These are phyloP conservation scores for Helicoverpa assulta DNA, from an alignment of 2,888 invertebrate genomes.

Conservation along the genomic window DNA sequence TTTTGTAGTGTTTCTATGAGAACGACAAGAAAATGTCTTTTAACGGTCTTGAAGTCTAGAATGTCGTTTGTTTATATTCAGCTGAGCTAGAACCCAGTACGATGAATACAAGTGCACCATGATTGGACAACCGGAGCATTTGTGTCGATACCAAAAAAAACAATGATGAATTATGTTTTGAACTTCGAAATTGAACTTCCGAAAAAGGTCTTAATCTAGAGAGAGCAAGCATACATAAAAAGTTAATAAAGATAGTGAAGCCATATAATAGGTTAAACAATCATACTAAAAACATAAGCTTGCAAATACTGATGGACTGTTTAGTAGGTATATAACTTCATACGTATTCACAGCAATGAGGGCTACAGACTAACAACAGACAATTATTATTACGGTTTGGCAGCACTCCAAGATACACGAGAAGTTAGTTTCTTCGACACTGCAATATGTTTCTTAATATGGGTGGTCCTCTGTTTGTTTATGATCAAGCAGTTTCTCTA, in stretches of 20 bases:
- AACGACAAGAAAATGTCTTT: conserved; percentile 47
- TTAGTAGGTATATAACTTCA: conserved; percentile 8
- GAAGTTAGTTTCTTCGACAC: conserved; percentile 19
- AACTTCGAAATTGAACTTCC: background rate
- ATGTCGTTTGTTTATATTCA: conserved; percentile 30
- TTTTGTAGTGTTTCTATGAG: conserved; percentile 51
- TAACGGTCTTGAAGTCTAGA: conserved; percentile 23
- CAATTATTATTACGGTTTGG: conserved; percentile 40
- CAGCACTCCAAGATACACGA: conserved; percentile 36
- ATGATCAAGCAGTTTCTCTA: background rate
- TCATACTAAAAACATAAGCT: background rate
- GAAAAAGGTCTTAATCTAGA: background rate
- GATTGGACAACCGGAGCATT: background rate
- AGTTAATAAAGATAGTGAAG: background rate
- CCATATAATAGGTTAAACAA: background rate
- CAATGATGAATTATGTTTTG: background rate
- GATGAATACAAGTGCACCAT: background rate
- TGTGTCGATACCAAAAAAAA: background rate
- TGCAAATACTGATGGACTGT: background rate
- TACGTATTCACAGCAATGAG: conserved; percentile 22
- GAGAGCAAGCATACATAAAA: background rate
- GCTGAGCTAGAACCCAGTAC: background rate
- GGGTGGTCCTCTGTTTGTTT: conserved; percentile 24
- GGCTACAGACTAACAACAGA: conserved; percentile 10
- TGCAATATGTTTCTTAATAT: conserved; percentile 13